These are phyloP conservation scores for Pluvianellus socialis DNA, from an alignment of 2,113 vertebrate species.

Conservation along the genomic window DNA sequence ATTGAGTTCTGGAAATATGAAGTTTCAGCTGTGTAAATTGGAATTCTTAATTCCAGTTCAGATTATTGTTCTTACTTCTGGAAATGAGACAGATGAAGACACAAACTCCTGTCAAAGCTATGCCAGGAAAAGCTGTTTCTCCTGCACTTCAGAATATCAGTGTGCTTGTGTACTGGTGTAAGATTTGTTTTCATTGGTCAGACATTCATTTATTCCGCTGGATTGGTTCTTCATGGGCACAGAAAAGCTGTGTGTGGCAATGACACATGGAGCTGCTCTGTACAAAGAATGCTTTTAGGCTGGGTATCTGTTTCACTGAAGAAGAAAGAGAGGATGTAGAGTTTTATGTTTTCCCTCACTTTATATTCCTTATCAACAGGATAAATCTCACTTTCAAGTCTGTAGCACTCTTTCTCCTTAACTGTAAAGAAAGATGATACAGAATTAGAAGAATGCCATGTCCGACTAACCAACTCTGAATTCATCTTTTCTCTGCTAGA, in stretches of 20 bases:
- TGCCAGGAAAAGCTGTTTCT: background rate
- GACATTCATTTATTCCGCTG: background rate
- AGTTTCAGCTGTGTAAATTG: background rate
- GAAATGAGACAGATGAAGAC: background rate
- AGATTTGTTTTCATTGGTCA: background rate
- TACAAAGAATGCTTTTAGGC: background rate
- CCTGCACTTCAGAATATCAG: background rate
- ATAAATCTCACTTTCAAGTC: background rate
- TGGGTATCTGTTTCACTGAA: background rate
- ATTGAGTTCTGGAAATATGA: background rate
- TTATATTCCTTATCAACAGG: background rate
- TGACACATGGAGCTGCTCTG: background rate
- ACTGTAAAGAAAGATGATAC: background rate
- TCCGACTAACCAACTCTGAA: background rate
- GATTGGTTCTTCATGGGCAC: background rate
- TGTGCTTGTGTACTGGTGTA: background rate
- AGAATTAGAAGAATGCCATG: background rate
- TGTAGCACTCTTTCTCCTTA: background rate
- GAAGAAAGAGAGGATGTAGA: background rate
- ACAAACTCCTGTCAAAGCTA: background rate
- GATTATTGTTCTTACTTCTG: background rate
- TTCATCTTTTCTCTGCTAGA: background rate
- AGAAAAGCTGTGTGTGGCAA: background rate
- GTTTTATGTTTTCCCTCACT: background rate
- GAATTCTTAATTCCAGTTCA: background rate